Evolutionary conservation across 2,113 vertebrate species (phyloP).

Genomic region (Anas platyrhynchos): DNA sequence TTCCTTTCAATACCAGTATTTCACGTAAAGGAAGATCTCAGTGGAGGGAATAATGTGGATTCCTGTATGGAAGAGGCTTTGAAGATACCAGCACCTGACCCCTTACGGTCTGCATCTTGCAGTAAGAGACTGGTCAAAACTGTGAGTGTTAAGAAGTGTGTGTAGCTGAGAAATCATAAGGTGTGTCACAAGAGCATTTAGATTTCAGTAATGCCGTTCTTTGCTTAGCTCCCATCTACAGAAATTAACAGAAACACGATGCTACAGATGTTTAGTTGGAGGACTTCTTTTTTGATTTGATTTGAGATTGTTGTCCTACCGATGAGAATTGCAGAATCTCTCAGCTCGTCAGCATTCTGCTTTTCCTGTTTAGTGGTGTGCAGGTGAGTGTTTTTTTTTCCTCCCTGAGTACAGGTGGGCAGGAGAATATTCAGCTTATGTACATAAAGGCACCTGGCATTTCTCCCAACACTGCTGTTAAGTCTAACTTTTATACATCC

Average conservation of each 20-base stretch:
- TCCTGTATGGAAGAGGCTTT: neutral
- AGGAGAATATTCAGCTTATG: neutral
- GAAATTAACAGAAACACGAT: accelerated
- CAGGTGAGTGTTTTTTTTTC: neutral
- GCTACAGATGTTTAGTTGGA: neutral
- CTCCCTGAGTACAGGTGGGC: neutral
- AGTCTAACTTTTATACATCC: neutral
- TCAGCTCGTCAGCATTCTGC: neutral
- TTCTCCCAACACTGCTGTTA: neutral
- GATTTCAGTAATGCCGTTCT: neutral
- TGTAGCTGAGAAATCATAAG: neutral
- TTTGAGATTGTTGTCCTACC: neutral
- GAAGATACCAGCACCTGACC: neutral
- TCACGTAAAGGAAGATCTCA: neutral
- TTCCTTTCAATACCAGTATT: neutral
- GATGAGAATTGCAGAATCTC: neutral
- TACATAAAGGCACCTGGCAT: neutral
- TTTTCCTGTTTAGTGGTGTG: neutral
- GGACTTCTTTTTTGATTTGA: neutral
- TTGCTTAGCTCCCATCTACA: neutral
- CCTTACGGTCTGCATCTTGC: neutral
- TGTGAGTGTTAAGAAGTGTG: accelerated
- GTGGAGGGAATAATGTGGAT: neutral
- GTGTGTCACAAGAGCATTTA: accelerated
- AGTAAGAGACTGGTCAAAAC: neutral